Conservation (phyloP, 2,113 vertebrate species). For the Hippolais icterina region DNA sequence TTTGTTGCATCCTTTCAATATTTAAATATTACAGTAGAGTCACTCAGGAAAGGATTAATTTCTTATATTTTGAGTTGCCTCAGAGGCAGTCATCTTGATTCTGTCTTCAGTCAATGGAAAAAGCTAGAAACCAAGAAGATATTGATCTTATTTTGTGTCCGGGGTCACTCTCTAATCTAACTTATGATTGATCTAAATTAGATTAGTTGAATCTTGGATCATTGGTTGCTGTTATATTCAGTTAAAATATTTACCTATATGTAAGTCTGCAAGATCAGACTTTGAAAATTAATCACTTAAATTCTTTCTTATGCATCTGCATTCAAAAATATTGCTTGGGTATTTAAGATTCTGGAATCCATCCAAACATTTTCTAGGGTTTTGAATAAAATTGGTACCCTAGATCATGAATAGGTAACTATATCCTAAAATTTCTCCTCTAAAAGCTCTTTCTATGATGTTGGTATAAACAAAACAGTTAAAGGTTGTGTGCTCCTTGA, state of each 20-base stretch:
- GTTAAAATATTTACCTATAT: background rate
- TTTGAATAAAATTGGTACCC: background rate
- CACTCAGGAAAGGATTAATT: background rate
- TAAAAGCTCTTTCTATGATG: background rate
- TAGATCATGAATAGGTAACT: background rate
- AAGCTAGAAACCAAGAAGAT: background rate
- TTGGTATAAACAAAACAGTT: background rate
- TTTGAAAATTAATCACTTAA: background rate
- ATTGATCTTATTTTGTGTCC: background rate
- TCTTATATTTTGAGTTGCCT: background rate
- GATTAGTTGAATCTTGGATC: background rate
- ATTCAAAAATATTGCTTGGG: background rate
- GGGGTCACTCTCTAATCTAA: background rate
- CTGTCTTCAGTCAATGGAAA: background rate
- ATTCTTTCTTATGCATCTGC: background rate
- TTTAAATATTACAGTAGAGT: background rate
- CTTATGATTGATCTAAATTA: background rate
- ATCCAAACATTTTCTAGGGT: background rate
- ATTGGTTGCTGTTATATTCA: background rate
- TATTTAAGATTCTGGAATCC: background rate
- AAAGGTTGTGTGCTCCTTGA: background rate
- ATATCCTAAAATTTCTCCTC: background rate
- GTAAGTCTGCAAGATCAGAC: background rate
- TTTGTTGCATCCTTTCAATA: background rate
- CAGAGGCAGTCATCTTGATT: background rate